Percentiles rank a stretch among this genome's conserved stretches.
phyloP scores from a whole-genome alignment of 2,797 vertebrate genomes.

The Myotis findleyi region DNA sequence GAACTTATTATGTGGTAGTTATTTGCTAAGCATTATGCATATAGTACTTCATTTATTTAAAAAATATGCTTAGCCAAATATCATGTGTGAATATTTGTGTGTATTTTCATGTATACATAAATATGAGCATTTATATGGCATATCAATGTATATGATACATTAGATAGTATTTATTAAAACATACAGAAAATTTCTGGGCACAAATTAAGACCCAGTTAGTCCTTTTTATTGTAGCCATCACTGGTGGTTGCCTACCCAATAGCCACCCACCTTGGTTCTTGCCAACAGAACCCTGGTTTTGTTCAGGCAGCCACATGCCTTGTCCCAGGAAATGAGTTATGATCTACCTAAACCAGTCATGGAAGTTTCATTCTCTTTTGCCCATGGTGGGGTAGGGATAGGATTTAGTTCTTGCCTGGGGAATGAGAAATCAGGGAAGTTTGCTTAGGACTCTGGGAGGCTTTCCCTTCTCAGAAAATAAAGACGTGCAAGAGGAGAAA shows the following conservation, averaged over 20 bases:
- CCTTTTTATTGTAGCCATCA: not conserved
- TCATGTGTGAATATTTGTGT: not conserved
- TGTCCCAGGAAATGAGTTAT: not conserved
- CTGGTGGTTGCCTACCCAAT: not conserved
- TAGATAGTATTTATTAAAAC: not conserved
- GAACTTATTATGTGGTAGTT: not conserved
- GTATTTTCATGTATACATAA: not conserved
- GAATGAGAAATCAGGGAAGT: not conserved
- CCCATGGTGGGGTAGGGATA: accelerated
- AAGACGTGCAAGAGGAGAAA: not conserved
- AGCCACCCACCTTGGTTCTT: not conserved
- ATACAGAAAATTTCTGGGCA: not conserved
- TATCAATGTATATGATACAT: not conserved
- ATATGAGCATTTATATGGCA: not conserved
- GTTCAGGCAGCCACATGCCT: not conserved
- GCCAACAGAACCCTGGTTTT: not conserved
- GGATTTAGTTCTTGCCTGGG: not conserved
- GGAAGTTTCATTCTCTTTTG: not conserved
- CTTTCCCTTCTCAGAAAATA: not conserved
- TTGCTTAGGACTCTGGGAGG: not conserved
- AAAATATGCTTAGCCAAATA: not conserved
- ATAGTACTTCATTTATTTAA: not conserved
- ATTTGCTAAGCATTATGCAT: not conserved
- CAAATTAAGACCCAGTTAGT: not conserved
- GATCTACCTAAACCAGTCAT: not conserved